A percentile compares a stretch with the other conserved stretches of the same genome.
phyloP scores from a whole-genome alignment of 2,113 vertebrate species.

The Paradisaea rubra region DNA sequence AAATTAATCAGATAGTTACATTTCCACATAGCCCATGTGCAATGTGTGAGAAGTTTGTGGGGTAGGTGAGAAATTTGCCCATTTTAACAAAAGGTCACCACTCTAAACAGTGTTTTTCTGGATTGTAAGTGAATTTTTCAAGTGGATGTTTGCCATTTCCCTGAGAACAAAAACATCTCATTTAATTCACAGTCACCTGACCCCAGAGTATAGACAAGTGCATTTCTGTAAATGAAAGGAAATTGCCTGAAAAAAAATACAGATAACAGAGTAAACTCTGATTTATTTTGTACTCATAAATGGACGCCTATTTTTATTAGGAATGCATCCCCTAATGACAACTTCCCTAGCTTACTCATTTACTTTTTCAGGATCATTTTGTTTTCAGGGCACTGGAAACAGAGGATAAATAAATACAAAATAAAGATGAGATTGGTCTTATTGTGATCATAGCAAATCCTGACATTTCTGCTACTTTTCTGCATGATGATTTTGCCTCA shows the following conservation, averaged over 20 bases:
- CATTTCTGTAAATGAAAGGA: neutral
- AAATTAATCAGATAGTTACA: neutral
- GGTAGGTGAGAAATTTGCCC: neutral
- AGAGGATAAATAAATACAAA: neutral
- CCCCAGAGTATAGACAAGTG: neutral
- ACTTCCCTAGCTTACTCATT: neutral
- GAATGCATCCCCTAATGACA: neutral
- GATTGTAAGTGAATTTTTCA: neutral
- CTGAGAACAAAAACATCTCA: neutral
- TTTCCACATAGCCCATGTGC: neutral
- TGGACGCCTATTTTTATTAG: neutral
- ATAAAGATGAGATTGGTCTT: neutral
- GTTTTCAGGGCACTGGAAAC: neutral
- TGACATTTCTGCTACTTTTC: neutral
- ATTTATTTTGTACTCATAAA: neutral
- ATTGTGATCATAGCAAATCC: neutral
- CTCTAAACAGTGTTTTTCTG: neutral
- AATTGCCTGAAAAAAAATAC: neutral
- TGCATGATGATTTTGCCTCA: neutral
- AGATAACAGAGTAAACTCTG: neutral
- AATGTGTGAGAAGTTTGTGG: neutral
- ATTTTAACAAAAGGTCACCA: neutral
- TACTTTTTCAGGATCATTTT: neutral
- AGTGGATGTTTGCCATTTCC: neutral
- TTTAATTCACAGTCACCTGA: neutral